These are phyloP conservation scores for Poecilia picta DNA, from an alignment of 2,797 vertebrate species.

Conservation along the genomic window DNA sequence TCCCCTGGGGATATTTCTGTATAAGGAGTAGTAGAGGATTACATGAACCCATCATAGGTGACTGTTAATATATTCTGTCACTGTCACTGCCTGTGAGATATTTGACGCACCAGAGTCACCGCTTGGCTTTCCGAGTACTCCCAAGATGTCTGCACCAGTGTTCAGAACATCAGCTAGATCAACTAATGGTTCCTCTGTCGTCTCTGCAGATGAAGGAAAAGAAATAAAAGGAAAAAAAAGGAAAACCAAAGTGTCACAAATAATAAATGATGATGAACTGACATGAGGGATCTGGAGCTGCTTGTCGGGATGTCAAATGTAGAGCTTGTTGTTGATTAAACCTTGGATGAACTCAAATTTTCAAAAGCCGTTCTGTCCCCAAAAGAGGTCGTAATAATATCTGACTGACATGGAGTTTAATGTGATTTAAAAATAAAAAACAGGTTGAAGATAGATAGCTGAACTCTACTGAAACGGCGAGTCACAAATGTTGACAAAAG, in stretches of 20 bases:
- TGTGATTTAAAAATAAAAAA: background rate
- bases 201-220: conserved; percentile 78
- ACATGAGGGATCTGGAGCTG: conserved; percentile 55
- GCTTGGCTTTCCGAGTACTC: conserved; percentile 94
- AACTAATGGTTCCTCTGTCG: conserved; percentile 90
- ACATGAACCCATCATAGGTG: conserved; percentile 39
- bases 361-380: background rate
- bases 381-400: background rate
- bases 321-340: conserved; percentile 20
- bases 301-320: conserved; percentile 27
- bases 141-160: conserved; percentile 96
- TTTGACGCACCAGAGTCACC: conserved; percentile 89
- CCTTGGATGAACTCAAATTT: conserved; percentile 5
- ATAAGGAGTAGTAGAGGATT: conserved; percentile 27
- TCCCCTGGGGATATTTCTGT: conserved; percentile 46
- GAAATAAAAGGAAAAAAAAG: conserved; percentile 49
- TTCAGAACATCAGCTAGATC: conserved; percentile 96
- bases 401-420: background rate
- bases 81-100: conserved; percentile 63
- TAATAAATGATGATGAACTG: conserved; percentile 69
- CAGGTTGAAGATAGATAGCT: background rate
- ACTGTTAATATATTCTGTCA: conserved; percentile 43
- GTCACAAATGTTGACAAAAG: background rate
- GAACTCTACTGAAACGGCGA: background rate
- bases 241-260: conserved; percentile 71